Evolutionary conservation across 2,888 invertebrate genomes (phyloP).

Genomic region (Brenthis ino): DNA sequence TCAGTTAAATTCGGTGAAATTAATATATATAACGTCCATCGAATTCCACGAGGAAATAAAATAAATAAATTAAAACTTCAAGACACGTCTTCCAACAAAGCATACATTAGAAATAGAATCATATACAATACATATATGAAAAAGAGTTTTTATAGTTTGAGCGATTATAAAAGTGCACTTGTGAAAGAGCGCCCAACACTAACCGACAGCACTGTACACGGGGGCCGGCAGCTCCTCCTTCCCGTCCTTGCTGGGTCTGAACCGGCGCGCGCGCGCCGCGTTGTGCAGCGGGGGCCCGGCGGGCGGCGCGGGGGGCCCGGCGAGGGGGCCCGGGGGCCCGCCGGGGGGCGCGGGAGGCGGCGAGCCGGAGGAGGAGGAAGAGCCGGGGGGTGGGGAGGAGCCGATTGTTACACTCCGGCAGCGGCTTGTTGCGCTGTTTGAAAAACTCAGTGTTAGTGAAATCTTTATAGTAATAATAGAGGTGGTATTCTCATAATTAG

Average conservation of each 20-base stretch:
- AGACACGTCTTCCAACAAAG: too few relatives aligned
- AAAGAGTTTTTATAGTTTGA: too few relatives aligned
- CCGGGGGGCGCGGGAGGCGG: constrained; percentile 43
- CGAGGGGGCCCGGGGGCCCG: constrained; percentile 43
- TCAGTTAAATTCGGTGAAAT: too few relatives aligned
- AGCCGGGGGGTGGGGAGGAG: constrained; percentile 47
- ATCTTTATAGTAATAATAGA: too few relatives aligned
- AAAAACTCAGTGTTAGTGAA: too few relatives aligned
- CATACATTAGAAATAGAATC: too few relatives aligned
- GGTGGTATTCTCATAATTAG: too few relatives aligned
- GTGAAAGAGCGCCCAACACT: constrained; percentile 6
- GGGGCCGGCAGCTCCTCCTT: constrained; percentile 35
- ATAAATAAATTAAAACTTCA: too few relatives aligned
- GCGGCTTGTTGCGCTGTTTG: constrained; percentile 61
- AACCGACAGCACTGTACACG: constrained; percentile 60
- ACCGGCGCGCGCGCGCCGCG: constrained; percentile 71
- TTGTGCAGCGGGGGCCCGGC: constrained; percentile 53
- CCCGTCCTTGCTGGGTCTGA: constrained; percentile 60
- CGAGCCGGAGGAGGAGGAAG: constrained; percentile 49
- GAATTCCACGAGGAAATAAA: too few relatives aligned
- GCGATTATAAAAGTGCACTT: background rate
- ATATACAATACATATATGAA: too few relatives aligned
- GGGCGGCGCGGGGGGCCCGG: constrained; percentile 43
- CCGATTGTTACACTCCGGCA: constrained; percentile 71
- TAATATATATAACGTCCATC: too few relatives aligned